phyloP scores from a whole-genome alignment of 2,888 invertebrate species.

The Plagodis dolabraria region DNA sequence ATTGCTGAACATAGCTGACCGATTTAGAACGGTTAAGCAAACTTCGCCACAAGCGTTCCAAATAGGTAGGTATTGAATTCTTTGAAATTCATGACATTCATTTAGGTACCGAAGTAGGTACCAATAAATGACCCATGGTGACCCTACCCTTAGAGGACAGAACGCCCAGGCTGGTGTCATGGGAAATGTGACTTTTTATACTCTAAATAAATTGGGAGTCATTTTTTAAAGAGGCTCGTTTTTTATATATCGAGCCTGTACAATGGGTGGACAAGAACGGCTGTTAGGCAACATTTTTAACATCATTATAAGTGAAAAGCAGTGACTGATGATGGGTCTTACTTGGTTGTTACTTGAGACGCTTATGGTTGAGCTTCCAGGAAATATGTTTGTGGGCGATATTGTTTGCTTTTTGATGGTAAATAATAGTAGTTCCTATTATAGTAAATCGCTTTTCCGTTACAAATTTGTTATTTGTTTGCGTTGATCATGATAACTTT shows the following conservation, averaged over 20 bases:
- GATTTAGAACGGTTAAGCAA: too few relatives aligned
- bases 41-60: too few relatives aligned
- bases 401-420: conserved; percentile 23
- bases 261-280: conserved; percentile 82
- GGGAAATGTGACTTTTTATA: conserved; percentile 79
- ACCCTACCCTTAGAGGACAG: conserved; percentile 35
- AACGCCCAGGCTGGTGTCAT: conserved; percentile 77
- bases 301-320: conserved; percentile 83
- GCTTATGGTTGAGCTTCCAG: conserved; percentile 47
- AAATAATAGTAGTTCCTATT: conserved; percentile 24
- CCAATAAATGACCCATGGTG: conserved; percentile 12
- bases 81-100: too few relatives aligned
- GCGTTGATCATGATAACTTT: conserved; percentile 12
- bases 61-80: too few relatives aligned
- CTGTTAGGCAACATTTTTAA: conserved; percentile 83
- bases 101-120: too few relatives aligned
- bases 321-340: conserved; percentile 70
- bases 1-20: too few relatives aligned
- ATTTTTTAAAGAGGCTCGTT: conserved; percentile 74
- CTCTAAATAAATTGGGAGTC: conserved; percentile 81
- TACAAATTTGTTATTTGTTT: conserved; percentile 17
- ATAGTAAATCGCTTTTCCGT: conserved; percentile 24
- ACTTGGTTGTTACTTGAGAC: conserved; percentile 46
- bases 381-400: conserved; percentile 39
- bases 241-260: conserved; percentile 72